These are phyloP conservation scores for Microcebus jonahi DNA, from an alignment of 2,113 vertebrate species.

Conservation along the genomic window DNA sequence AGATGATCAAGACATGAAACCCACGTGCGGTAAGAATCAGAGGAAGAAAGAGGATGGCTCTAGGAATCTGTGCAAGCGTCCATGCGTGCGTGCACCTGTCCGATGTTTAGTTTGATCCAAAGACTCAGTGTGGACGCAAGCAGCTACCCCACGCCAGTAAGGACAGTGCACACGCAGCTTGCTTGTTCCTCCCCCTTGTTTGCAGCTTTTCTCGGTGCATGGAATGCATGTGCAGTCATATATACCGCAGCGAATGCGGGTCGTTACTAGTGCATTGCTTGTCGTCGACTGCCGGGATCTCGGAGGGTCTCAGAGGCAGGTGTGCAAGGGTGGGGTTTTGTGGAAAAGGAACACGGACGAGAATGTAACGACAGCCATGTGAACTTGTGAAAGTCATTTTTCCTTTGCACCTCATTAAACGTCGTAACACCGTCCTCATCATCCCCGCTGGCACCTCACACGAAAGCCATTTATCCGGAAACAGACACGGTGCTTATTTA, in stretches of 20 bases:
- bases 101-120: not conserved
- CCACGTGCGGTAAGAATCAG: not conserved
- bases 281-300: not conserved
- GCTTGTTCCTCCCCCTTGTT: not conserved
- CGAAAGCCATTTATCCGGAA: conserved; percentile 59
- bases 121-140: not conserved
- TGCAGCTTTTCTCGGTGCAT: not conserved
- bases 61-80: not conserved
- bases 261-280: not conserved
- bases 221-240: not conserved
- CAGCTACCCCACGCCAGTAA: not conserved
- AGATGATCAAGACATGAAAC: conserved; percentile 24
- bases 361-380: conserved; percentile 42
- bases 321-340: not conserved
- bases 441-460: conserved; percentile 40
- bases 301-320: not conserved
- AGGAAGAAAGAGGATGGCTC: not conserved
- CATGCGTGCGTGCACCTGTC: not conserved
- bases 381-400: conserved; percentile 64
- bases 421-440: conserved; percentile 58
- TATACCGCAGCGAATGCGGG: too few relatives aligned
- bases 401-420: conserved; percentile 66
- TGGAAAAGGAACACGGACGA: not conserved
- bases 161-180: not conserved
- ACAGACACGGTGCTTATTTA: conserved; percentile 71